phyloP scores from a whole-genome alignment of 2,797 vertebrate species.

The Parauchenoglanis punctatus region DNA sequence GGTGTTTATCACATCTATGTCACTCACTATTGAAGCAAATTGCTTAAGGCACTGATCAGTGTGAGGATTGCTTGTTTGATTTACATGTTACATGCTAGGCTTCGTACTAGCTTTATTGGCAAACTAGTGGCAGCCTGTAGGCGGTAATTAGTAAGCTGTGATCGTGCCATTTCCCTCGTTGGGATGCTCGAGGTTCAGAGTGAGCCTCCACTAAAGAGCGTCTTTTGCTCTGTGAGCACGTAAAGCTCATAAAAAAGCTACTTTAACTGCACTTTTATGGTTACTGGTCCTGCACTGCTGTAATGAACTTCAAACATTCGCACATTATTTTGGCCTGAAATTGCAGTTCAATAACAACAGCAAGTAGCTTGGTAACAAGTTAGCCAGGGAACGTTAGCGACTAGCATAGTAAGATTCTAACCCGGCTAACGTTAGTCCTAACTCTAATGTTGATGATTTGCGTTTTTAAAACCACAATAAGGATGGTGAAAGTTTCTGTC shows the following conservation, averaged over 20 bases:
- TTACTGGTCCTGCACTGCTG: background rate
- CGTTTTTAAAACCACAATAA: no score
- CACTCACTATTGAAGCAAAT: background rate
- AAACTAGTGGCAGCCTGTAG: background rate
- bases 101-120: background rate
- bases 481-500: background rate
- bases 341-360: background rate
- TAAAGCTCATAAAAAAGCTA: no score
- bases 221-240: background rate
- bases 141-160: background rate
- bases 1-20: background rate
- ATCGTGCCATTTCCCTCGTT: background rate
- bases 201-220: background rate
- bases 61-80: background rate
- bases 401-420: no score
- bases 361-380: background rate
- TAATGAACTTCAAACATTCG: background rate
- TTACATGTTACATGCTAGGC: background rate
- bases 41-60: background rate
- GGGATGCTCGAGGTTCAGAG: background rate
- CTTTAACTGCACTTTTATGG: background rate
- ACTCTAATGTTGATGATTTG: no score
- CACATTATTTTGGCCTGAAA: background rate
- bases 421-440: background rate
- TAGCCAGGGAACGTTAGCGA: background rate